Evolutionary conservation across 2,888 invertebrate genomes (phyloP), one percentile per base, ranked within the genome.

Genomic region (Nasonia oneida): DNA sequence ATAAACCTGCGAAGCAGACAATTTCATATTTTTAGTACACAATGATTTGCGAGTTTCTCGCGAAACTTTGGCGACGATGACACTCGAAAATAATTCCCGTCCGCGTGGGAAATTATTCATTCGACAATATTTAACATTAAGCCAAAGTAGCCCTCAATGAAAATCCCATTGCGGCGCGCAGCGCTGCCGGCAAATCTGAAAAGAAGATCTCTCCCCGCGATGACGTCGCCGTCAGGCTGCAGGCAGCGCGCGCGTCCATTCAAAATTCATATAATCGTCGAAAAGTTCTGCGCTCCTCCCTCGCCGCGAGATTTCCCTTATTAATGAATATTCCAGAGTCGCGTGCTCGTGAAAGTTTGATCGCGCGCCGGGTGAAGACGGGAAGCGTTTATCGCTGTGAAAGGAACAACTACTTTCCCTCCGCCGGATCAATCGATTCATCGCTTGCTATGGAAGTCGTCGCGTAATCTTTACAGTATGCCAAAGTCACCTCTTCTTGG

Each of bases 211-310:
- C 70, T 80, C 57, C 29, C 61, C 10, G 23, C 23, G 61, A 64
- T 8, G 33, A 70, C 67, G 14, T 18, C 61, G 70, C n/a, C 50
- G 64, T 64, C 42, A 29, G n/a, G n/a, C 53, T n/a, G 70, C 12
- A 15, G 47, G 14, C 33, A 47, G 50, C 67, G 37, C 37, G 37
- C 37, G 64, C 57, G 57, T 61, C 61, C 53, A 84, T 84, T 81
- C 70, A 76, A 85, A 29, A 81, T 84, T 79, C 81, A 77, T 84
- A 76, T 61, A 85, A 85, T 74, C 71, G 77, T 75, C 74, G 73
- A 82, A 73, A 82, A 79, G 67, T 74, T 77, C 14, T 42, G 37
- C 23, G 70, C 67, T 67, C 50, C 47, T 50, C 18, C 47, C 8
- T 42, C 67, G 50, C 73, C n/a, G 42, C 14, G 23, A 80, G 67